These are phyloP conservation scores for Diorhabda elongata DNA, from an alignment of 1,140 invertebrate species.

Conservation along the genomic window DNA sequence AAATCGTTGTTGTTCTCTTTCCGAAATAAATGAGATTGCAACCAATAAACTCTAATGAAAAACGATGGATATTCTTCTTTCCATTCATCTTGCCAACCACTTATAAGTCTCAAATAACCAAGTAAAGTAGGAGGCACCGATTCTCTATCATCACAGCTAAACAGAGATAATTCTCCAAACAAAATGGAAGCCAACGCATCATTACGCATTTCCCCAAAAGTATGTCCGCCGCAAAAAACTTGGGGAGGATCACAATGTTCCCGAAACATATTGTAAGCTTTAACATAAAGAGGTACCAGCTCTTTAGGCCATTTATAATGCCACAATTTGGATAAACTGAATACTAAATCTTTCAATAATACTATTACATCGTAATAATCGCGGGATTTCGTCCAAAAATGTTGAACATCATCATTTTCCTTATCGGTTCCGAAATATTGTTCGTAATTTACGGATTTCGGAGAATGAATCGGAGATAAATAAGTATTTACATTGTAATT, in stretches of 20 bases:
- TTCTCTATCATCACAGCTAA: slow-evolving; percentile 27
- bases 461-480: slow-evolving; percentile 32
- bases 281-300: slow-evolving; percentile 57
- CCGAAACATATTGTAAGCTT: slow-evolving; percentile 55
- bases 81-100: slow-evolving; percentile 47
- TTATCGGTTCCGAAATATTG: slow-evolving; percentile 62
- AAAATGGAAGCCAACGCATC: slow-evolving; percentile 59
- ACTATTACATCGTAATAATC: slow-evolving; percentile 57
- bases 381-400: slow-evolving; percentile 57
- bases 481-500: slow-evolving; percentile 49
- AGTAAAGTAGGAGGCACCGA: slow-evolving; percentile 27
- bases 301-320: slow-evolving; percentile 59
- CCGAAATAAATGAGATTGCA: slow-evolving; percentile 53
- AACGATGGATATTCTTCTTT: slow-evolving; percentile 46
- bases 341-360: slow-evolving; percentile 57
- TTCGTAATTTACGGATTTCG: slow-evolving; percentile 33
- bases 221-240: slow-evolving; percentile 48
- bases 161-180: slow-evolving; percentile 56
- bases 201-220: slow-evolving; percentile 51
- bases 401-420: slow-evolving; percentile 61
- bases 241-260: slow-evolving; percentile 55
- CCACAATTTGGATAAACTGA: slow-evolving; percentile 58
- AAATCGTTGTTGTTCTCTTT: slow-evolving; percentile 51
- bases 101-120: slow-evolving; percentile 39
- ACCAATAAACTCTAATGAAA: slow-evolving; percentile 52